phyloP scores from a whole-genome alignment of 1,140 invertebrate species.

The Trachymyrmex septentrionalis region DNA sequence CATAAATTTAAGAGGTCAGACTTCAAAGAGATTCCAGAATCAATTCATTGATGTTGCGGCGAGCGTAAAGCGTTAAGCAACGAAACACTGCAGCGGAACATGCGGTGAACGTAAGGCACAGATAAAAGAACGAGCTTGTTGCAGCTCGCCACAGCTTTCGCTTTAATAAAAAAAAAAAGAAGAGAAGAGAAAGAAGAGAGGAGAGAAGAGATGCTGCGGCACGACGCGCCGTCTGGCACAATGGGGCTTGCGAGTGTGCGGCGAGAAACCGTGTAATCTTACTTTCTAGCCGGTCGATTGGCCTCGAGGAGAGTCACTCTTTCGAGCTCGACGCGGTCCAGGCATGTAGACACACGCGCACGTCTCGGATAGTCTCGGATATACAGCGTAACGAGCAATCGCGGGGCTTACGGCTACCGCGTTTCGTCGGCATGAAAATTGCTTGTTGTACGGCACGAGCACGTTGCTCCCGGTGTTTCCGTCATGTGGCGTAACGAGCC shows the following conservation, averaged over 20 bases:
- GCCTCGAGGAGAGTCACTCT: constrained; percentile 60
- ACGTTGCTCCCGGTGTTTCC: constrained; percentile 55
- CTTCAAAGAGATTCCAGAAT: constrained; percentile 36
- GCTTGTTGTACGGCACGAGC: constrained; percentile 54
- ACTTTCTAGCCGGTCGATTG: constrained; percentile 75
- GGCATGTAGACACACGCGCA: constrained; percentile 22
- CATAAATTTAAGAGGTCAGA: neutral
- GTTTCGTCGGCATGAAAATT: constrained; percentile 65
- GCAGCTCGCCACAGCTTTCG: constrained; percentile 33
- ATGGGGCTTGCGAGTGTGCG: constrained; percentile 51
- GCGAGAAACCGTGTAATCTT: constrained; percentile 79
- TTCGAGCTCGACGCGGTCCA: constrained; percentile 49
- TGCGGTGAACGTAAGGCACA: constrained; percentile 35
- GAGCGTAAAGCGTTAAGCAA: constrained; percentile 18
- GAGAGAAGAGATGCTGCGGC: neutral
- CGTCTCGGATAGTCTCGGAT: constrained; percentile 9
- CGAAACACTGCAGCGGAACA: neutral
- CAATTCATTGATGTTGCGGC: constrained; percentile 17
- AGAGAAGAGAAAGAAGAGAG: neutral
- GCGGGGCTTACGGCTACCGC: constrained; percentile 54
- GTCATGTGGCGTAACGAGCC: constrained; percentile 55
- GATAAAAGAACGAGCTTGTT: constrained; percentile 27
- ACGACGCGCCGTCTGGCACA: constrained; percentile 48
- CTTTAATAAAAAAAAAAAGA: constrained; percentile 32
- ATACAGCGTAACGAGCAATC: constrained; percentile 55